Evolutionary conservation across 2,888 invertebrate species (phyloP).

Genomic region (Microchrysa polita): DNA sequence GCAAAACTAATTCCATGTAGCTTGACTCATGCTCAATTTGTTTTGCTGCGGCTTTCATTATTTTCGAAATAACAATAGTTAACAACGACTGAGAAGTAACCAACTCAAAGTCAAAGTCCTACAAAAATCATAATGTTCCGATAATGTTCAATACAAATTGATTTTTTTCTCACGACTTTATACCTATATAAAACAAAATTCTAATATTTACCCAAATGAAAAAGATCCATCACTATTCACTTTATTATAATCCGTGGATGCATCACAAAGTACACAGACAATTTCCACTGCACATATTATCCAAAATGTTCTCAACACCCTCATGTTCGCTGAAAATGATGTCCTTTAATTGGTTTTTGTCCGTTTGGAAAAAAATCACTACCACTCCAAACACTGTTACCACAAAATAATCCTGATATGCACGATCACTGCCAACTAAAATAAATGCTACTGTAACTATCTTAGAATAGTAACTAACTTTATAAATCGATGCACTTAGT

Average conservation of each 20-base stretch:
- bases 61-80: too few relatives aligned
- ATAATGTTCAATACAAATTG: too few relatives aligned
- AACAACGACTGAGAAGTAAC: too few relatives aligned
- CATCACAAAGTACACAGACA: constrained; percentile 39
- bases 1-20: too few relatives aligned
- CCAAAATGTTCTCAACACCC: constrained; percentile 23
- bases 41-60: too few relatives aligned
- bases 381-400: background rate
- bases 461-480: constrained; percentile 46
- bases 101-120: too few relatives aligned
- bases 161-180: too few relatives aligned
- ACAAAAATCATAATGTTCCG: too few relatives aligned
- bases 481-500: constrained; percentile 42
- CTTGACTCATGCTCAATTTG: too few relatives aligned
- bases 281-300: constrained; percentile 31
- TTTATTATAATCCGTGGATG: constrained; percentile 71
- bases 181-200: background rate
- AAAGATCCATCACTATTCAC: constrained; percentile 78
- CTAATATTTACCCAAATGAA: constrained; percentile 71
- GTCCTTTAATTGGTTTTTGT: background rate
- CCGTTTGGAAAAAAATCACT: background rate
- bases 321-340: background rate
- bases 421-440: constrained; percentile 3
- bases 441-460: constrained; percentile 27
- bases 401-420: background rate